Percentiles rank a stretch among this genome's conserved stretches.
Evolutionary conservation across 2,888 invertebrate genomes (phyloP).

Genomic region (Tetanocera ferruginea): DNA sequence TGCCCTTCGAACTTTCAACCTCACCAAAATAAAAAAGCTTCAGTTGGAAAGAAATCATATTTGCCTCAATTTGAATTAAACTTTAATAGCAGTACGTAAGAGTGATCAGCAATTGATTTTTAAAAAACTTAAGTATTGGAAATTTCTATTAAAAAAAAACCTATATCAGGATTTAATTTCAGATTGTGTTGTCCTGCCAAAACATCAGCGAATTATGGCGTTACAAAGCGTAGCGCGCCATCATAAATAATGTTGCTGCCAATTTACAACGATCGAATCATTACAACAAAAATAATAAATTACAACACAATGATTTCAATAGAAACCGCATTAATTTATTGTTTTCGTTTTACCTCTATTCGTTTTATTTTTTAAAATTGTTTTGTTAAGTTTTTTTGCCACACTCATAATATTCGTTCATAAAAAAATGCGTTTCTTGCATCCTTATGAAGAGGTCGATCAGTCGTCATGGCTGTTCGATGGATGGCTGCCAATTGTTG

Average conservation of each 20-base stretch:
- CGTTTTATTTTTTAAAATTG: not conserved
- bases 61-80: too few relatives aligned
- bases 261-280: constrained; percentile 14
- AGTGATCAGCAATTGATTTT: too few relatives aligned
- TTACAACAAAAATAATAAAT: constrained; percentile 15
- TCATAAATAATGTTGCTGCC: constrained; percentile 32
- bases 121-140: too few relatives aligned
- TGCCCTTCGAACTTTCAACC: too few relatives aligned
- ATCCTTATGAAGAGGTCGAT: constrained; percentile 2
- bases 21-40: too few relatives aligned
- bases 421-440: not conserved
- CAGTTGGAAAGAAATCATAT: too few relatives aligned
- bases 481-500: not conserved
- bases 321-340: constrained; percentile 33
- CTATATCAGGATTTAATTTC: not conserved
- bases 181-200: not conserved
- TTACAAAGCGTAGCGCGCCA: constrained; percentile 25
- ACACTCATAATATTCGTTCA: not conserved
- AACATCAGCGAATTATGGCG: constrained; percentile 14
- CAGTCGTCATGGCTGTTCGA: not conserved
- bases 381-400: not conserved
- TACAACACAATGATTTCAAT: constrained; percentile 21
- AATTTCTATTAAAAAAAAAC: too few relatives aligned
- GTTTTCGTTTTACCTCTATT: constrained; percentile 17
- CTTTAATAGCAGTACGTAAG: too few relatives aligned